These are phyloP conservation scores for Crocidura indochinensis DNA, from an alignment of 2,797 vertebrate species.

Conservation along the genomic window DNA sequence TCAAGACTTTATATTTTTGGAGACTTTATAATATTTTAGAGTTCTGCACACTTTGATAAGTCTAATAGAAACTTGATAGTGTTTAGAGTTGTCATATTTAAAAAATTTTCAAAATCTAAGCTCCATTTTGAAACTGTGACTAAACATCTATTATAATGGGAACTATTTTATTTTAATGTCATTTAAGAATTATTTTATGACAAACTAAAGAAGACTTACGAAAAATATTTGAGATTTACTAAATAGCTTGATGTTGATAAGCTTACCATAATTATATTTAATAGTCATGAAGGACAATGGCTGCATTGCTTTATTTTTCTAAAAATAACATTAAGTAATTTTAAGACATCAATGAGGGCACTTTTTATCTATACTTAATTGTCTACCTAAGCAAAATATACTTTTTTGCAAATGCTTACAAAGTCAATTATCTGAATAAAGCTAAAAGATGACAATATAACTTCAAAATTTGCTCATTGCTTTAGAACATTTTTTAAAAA, in stretches of 20 bases:
- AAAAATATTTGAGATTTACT: conserved; percentile 20
- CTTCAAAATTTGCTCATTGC: background rate
- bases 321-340: conserved; percentile 21
- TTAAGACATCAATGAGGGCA: background rate
- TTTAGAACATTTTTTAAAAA: background rate
- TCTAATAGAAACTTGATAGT: background rate
- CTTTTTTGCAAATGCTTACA: conserved; percentile 20
- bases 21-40: background rate
- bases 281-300: conserved; percentile 1
- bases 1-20: background rate
- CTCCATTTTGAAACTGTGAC: background rate
- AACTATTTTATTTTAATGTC: background rate
- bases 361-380: conserved; percentile 10
- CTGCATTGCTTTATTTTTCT: background rate
- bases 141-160: background rate
- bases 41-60: background rate
- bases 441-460: background rate
- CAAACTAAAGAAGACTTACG: background rate
- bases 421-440: conserved; percentile 28
- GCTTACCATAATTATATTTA: background rate
- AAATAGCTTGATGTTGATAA: background rate
- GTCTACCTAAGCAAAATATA: background rate
- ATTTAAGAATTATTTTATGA: conserved; percentile 1
- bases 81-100: background rate
- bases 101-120: conserved; percentile 1